These are phyloP conservation scores for Beaufortia kweichowensis DNA, from an alignment of 2,113 vertebrate species.

Conservation along the genomic window DNA sequence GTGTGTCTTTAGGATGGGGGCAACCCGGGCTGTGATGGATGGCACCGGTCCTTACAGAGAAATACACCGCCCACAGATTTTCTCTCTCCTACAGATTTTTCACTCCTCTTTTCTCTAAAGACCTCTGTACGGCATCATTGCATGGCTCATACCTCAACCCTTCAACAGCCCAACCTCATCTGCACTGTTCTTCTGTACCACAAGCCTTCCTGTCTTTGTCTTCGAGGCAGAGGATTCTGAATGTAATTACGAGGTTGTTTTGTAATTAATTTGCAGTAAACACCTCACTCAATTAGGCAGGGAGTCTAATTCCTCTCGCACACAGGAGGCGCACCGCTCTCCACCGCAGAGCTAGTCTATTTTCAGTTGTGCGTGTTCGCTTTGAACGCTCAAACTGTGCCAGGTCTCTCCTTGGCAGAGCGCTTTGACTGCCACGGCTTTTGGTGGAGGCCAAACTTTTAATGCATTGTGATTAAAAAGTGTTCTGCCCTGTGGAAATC, in stretches of 20 bases:
- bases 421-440: background rate
- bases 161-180: background rate
- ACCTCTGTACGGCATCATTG: conserved; percentile 1
- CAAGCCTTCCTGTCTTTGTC: conserved; percentile 22
- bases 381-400: background rate
- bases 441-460: background rate
- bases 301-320: conserved; percentile 17
- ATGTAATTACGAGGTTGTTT: conserved; percentile 51
- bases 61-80: background rate
- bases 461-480: conserved; percentile 7
- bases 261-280: conserved; percentile 47
- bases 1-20: background rate
- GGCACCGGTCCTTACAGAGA: background rate
- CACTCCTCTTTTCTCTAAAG: background rate
- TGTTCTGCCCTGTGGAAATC: background rate
- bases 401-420: conserved; percentile 1
- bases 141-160: background rate
- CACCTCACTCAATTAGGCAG: conserved; percentile 41
- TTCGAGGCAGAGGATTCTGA: conserved; percentile 37
- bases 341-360: conserved; percentile 2
- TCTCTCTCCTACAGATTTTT: background rate
- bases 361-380: background rate
- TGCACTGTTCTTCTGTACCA: background rate
- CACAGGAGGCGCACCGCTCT: background rate
- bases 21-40: conserved; percentile 26